Percentiles rank a stretch among this genome's conserved stretches.
phyloP scores from a whole-genome alignment of 1,140 invertebrate genomes.

The Scaptomyza hsui region DNA sequence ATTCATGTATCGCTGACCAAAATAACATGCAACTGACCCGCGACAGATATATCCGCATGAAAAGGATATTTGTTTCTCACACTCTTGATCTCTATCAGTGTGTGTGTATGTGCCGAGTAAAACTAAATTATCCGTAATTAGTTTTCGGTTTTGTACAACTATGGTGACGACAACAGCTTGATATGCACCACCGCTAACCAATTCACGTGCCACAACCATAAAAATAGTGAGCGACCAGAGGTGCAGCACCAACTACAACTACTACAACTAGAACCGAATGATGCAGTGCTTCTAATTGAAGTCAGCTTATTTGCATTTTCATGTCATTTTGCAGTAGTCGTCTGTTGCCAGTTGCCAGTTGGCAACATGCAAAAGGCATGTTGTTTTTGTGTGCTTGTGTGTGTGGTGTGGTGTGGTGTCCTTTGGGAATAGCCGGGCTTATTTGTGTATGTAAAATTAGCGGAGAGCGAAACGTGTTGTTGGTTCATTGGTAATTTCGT shows the following conservation, averaged over 20 bases:
- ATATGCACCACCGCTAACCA: neutral
- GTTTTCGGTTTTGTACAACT: conserved; percentile 3
- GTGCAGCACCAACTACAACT: neutral
- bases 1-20: neutral
- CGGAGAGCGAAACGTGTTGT: conserved; percentile 37
- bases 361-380: conserved; percentile 45
- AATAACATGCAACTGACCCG: conserved; percentile 2
- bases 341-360: conserved; percentile 21
- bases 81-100: too few relatives aligned
- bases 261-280: neutral
- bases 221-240: neutral
- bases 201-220: neutral
- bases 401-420: neutral
- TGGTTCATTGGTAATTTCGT: conserved; percentile 17
- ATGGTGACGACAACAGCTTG: neutral
- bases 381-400: conserved; percentile 5
- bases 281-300: conserved; percentile 25
- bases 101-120: neutral
- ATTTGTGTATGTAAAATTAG: conserved; percentile 57
- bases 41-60: conserved; percentile 1
- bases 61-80: neutral
- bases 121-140: conserved; percentile 29
- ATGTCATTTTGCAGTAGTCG: conserved; percentile 16
- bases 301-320: conserved; percentile 24
- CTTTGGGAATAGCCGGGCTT: conserved; percentile 35